A percentile compares a stretch with the other conserved stretches of the same genome.
Evolutionary conservation across 2,113 vertebrate genomes (phyloP).

Genomic region (Turdus rufiventris): DNA sequence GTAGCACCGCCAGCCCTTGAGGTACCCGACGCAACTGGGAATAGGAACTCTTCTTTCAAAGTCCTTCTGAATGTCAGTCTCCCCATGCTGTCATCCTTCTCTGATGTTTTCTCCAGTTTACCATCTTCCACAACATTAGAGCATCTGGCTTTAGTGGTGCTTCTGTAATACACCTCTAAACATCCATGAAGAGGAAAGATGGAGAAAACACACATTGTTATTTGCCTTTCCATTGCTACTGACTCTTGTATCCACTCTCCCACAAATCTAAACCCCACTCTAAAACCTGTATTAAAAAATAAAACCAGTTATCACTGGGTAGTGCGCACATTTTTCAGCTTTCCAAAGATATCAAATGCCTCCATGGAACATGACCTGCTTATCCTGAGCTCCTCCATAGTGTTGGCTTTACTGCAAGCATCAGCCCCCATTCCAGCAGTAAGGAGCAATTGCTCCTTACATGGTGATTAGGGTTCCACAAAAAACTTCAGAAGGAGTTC

Average conservation of each 20-base stretch:
- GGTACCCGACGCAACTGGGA: fast-evolving
- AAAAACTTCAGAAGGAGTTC: neutral
- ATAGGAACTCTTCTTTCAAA: neutral
- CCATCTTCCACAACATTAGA: neutral
- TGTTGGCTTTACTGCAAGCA: neutral
- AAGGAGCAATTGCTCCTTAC: neutral
- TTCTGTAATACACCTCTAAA: neutral
- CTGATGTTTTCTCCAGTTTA: neutral
- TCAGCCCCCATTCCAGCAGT: neutral
- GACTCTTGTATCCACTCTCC: neutral
- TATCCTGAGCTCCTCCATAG: neutral
- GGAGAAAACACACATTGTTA: neutral
- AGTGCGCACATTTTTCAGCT: neutral
- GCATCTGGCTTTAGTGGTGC: neutral
- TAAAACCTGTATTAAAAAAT: neutral
- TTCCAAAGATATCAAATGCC: neutral
- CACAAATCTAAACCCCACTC: neutral
- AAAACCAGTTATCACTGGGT: neutral
- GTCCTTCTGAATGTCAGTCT: neutral
- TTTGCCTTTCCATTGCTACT: neutral
- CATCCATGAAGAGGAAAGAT: neutral
- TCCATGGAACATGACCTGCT: neutral
- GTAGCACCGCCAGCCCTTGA: neutral
- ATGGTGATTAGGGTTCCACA: neutral
- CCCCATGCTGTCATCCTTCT: neutral